Evolutionary conservation across 2,888 invertebrate species (phyloP), one percentile per base, ranked within the genome.

Genomic region (Lagria hirta): DNA sequence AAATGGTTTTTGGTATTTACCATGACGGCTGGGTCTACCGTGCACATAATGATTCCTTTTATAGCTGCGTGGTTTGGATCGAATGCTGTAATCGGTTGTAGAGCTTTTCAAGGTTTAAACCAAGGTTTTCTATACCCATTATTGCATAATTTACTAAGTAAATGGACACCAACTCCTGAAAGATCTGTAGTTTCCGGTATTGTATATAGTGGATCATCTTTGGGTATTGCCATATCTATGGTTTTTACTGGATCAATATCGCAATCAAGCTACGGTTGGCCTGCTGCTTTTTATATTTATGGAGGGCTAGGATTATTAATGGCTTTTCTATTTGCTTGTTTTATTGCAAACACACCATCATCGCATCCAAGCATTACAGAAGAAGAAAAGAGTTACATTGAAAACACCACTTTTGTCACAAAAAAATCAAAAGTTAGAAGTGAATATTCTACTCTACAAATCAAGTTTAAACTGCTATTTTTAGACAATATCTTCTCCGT

Each of bases 181-280:
- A 74, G 87, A 37, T 82, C 83, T 8, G 73, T 81, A 8, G 69
- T 86, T 42, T 79, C 80, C 45, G 80, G 83, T 41, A 78, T 78
- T 27, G 77, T 80, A 3, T 82, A 81, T 61, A 74, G 65, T 55
- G 88, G 88, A 22, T 79, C 80, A 4, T 84, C 86, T 65, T 76
- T 88, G 5, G 89, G 89, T 4, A 86, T 86, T 12, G 83, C 87
- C 0, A 61, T 86, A 1, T 82, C 86, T 58, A 66, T 88, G 57
- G 8, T 26, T 8, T 4, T 40, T 4, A 40, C 38, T 8, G 45
- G 45, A 3, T 15, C 21, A 4, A 33, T 45, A 6, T 28, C 28
- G 14, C 29, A 21, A 6, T 29, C 34, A 14, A 18, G 13, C 7
- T 4, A 11, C 10, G 45, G 45, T 8, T 45, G 45, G 45, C 38